Percentiles rank a stretch among this genome's conserved stretches.
Evolutionary conservation across 2,888 invertebrate genomes (phyloP).

Genomic region (Diachrysia chrysitis): DNA sequence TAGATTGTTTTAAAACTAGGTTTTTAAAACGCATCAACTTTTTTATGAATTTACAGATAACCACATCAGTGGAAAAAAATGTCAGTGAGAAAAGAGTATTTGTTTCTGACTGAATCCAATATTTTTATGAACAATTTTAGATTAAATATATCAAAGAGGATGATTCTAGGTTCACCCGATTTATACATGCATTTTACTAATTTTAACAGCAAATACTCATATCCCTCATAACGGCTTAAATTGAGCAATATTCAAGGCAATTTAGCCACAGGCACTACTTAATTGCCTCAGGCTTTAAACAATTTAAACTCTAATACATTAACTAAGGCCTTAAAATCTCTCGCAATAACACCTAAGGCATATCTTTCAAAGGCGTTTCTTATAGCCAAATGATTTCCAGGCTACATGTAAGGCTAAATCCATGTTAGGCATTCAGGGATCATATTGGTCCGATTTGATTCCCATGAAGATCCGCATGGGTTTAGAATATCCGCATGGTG

Average conservation of each 20-base stretch:
- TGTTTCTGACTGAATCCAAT: no score
- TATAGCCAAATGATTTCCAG: neutral
- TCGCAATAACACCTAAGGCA: neutral
- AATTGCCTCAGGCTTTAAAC: neutral
- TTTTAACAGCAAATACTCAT: neutral
- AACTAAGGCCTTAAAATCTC: neutral
- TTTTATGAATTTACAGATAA: neutral
- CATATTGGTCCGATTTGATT: neutral
- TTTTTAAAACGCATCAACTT: neutral
- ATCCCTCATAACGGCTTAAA: neutral
- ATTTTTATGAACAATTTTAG: neutral
- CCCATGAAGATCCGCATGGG: neutral
- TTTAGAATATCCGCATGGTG: constrained; percentile 90
- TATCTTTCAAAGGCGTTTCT: neutral
- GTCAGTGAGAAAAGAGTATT: no score
- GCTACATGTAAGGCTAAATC: no score
- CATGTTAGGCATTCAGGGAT: neutral
- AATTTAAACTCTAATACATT: neutral
- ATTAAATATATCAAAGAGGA: neutral
- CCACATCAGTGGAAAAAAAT: no score
- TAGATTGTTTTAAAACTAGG: neutral
- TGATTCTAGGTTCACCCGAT: neutral
- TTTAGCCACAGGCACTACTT: neutral
- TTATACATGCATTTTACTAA: neutral
- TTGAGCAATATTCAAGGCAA: constrained; percentile 4